These are phyloP conservation scores for Agrochola litura DNA, from an alignment of 2,888 invertebrate species.

Conservation along the genomic window DNA sequence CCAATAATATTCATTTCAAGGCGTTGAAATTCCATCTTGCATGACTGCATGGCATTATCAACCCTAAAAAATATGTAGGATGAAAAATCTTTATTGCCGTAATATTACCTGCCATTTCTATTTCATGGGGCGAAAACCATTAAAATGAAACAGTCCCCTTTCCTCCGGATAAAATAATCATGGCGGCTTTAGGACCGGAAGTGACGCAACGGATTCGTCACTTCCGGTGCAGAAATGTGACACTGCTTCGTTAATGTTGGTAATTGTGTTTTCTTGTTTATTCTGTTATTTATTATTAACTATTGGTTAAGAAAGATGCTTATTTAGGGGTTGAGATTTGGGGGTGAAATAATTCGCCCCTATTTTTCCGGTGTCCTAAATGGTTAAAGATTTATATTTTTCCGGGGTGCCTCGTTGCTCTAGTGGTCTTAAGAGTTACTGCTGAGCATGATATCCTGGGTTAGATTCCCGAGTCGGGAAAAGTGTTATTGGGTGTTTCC, in stretches of 20 bases:
- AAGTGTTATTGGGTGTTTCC: neutral
- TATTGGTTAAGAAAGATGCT: slow-evolving; percentile 1
- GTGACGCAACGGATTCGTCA: slow-evolving; percentile 67
- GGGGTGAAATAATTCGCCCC: slow-evolving; percentile 4
- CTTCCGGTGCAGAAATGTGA: slow-evolving; percentile 61
- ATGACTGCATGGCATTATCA: slow-evolving; percentile 31
- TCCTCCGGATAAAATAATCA: slow-evolving; percentile 54
- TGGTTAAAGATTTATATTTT: slow-evolving; percentile 7
- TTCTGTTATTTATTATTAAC: slow-evolving; percentile 54
- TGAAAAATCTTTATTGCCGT: slow-evolving; percentile 8
- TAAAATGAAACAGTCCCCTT: slow-evolving; percentile 27
- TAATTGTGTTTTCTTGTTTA: slow-evolving; percentile 73
- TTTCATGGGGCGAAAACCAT: slow-evolving; percentile 50
- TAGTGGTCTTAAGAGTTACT: neutral
- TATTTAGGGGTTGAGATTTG: slow-evolving; percentile 5
- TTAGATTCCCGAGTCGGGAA: neutral
- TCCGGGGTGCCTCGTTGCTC: neutral
- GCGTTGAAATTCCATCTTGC: neutral
- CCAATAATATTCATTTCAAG: neutral
- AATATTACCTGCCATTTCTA: slow-evolving; percentile 37
- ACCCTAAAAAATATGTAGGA: neutral
- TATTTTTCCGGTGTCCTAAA: slow-evolving; percentile 1
- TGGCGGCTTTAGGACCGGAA: slow-evolving; percentile 67
- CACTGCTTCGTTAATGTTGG: slow-evolving; percentile 36
- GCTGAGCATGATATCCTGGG: neutral